Evolutionary conservation across 2,113 vertebrate genomes (phyloP), one percentile per base, ranked within the genome.

Genomic region (Scomber japonicus): DNA sequence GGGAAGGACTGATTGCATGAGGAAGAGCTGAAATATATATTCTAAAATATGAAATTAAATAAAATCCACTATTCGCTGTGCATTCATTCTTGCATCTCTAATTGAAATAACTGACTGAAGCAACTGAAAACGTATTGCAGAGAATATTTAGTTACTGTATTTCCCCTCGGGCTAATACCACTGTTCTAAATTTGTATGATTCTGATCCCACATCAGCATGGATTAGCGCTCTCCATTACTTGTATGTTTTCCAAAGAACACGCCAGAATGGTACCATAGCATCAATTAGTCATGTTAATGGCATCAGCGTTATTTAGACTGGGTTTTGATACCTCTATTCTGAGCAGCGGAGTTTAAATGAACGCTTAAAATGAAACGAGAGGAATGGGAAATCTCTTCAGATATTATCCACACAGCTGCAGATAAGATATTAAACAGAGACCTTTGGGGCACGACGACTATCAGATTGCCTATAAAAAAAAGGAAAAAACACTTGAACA

Each of bases 361-460:
- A 59, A 55, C 83, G 78, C 83, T 90, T 85, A 76, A 87, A 91
- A 84, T 84, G 71, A 82, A 88, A 83, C 45, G 50, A 87, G 65
- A 57, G 70, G 81, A 78, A 83, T 69, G 78, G 65, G 57, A 60
- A 86, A 89, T 90, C 86, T 86, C 61, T 67, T 75, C 67, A 84
- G 87, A 92, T 89, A 76, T 70, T 74, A 65, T 76, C 62, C 73
- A 78, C 79, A 80, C 69, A 71, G 85, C 85, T 84, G 80, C 44
- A 57, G 84, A 90, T 92, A 21, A 90, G 91, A 90, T 91, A 94
- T 92, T 91, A 88, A 92, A 88, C 80, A 71, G 67, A 80, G 86
- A 75, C 81, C 88, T 89, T 72, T 83, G 50, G 85, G 88, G 89
- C 90, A 79, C 17, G 19, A 3, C 60, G 62, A 74, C 76, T 56